Evolutionary conservation across 1,140 invertebrate genomes (phyloP).

Genomic region (Drosophila nigrodunni): DNA sequence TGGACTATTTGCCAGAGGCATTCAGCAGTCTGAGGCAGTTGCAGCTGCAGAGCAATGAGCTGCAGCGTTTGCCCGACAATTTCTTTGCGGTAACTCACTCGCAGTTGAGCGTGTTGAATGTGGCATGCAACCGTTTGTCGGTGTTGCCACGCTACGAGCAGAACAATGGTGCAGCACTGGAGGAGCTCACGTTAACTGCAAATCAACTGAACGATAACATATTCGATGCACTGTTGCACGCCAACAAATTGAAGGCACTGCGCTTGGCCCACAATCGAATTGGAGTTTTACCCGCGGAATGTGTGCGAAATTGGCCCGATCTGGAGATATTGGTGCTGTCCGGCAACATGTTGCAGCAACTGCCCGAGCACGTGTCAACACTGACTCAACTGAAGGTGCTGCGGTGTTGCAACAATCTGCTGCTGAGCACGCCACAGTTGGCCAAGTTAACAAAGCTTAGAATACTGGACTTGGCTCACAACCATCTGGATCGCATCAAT

Average conservation of each 20-base stretch:
- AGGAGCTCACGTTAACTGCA: conserved; percentile 90
- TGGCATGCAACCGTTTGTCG: conserved; percentile 91
- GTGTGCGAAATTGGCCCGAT: conserved; percentile 90
- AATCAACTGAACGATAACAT: conserved; percentile 91
- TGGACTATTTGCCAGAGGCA: conserved; percentile 89
- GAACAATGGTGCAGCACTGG: conserved; percentile 87
- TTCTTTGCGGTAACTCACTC: conserved; percentile 90
- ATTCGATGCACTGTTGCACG: conserved; percentile 88
- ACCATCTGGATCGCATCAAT: conserved; percentile 92
- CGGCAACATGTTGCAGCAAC: conserved; percentile 91
- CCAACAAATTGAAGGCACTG: conserved; percentile 88
- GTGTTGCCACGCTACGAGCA: conserved; percentile 87
- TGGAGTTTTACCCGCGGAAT: conserved; percentile 90
- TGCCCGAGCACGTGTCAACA: conserved; percentile 91
- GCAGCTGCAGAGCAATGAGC: conserved; percentile 91
- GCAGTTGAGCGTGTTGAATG: conserved; percentile 90
- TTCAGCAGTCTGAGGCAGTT: conserved; percentile 89
- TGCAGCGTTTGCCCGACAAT: conserved; percentile 89
- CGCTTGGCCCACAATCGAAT: conserved; percentile 93
- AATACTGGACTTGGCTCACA: conserved; percentile 93
- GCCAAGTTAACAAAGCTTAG: conserved; percentile 90
- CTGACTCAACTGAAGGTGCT: conserved; percentile 90
- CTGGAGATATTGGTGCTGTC: conserved; percentile 93
- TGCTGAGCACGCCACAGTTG: conserved; percentile 90
- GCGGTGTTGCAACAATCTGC: conserved; percentile 92